Evolutionary conservation across 2,888 invertebrate species (phyloP).

Genomic region (Drosophila mimetica): DNA sequence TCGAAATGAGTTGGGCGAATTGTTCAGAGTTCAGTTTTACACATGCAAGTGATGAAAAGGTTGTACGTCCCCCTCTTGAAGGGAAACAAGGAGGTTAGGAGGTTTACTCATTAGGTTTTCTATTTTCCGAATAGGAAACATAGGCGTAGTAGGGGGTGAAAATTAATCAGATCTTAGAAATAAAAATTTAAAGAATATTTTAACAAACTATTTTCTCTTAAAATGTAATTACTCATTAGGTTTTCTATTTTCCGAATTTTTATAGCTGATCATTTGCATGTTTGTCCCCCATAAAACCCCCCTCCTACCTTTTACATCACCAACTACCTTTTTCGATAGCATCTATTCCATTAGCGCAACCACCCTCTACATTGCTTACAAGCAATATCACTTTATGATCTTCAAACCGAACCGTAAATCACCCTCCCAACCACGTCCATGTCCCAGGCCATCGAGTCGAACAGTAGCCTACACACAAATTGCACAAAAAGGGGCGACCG

Average conservation of each 20-base stretch:
- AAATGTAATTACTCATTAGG: background rate
- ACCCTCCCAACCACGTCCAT: constrained; percentile 33
- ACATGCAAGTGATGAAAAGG: constrained; percentile 51
- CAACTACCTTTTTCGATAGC: constrained; percentile 5
- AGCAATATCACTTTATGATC: constrained; percentile 37
- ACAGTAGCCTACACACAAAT: constrained; percentile 53
- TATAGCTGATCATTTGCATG: constrained; percentile 16
- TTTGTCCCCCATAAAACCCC: background rate
- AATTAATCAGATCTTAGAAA: background rate
- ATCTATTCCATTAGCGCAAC: background rate
- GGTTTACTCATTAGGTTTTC: no score
- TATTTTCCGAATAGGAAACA: no score
- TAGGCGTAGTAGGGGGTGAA: constrained; percentile 3
- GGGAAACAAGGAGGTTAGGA: no score
- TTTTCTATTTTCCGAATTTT: background rate
- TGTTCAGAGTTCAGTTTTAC: constrained; percentile 35
- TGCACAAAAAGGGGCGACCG: constrained; percentile 37
- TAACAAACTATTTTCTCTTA: no score
- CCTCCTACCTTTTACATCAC: background rate
- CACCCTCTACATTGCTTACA: constrained; percentile 13
- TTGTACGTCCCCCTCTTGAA: constrained; percentile 44
- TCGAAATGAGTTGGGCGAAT: constrained; percentile 60
- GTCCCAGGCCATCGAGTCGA: constrained; percentile 18
- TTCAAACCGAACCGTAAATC: constrained; percentile 11
- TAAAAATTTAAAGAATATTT: no score